Evolutionary conservation across 2,113 vertebrate species (phyloP), one percentile per base, ranked within the genome.

Genomic region (Grammomys surdaster): DNA sequence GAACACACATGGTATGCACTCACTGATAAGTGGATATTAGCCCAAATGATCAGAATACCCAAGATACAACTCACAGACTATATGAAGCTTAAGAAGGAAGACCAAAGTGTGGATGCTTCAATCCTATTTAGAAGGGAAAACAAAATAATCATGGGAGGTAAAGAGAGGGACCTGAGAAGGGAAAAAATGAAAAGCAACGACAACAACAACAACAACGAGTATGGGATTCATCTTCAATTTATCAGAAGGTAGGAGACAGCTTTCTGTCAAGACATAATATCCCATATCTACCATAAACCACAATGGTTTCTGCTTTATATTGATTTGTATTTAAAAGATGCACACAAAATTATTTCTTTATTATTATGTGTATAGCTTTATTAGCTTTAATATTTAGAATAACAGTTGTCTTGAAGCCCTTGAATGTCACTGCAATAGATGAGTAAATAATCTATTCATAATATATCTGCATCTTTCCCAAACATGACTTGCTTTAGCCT

Each of bases 361-460:
- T 48, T 89, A 40, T 9, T 46, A 69, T 1, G 56, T 26, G 10
- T 36, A 88, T 88, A 48, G 63, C n/a, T 94, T 89, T 75, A 58
- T 26, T 94, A 86, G 69, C 24, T 16, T 43, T 16, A 43, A 76
- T 84, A 91, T 90, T 91, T 77, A 73, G 20, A 90, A 69, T 72
- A 31, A 17, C 56, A 43, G 90, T 94, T 92, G 31, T 17, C 14
- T 90, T 76, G 36, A 22, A 56, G 87, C 7, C 70, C 82, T 60
- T 81, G 56, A 73, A 94, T 81, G 69, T 2, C 63, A 3, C 46
- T 58, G 5, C 10, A 84, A 13, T 89, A 81, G 33, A 11, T 87
- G n/a, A 94, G 28, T 48, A 73, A 91, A 81, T 65, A 93, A 93
- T n/a, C 1, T 73, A 88, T 93, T 31, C 51, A 51, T 51, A 51